phyloP scores from a whole-genome alignment of 2,888 invertebrate genomes.

The Cylindroiulus punctatus region DNA sequence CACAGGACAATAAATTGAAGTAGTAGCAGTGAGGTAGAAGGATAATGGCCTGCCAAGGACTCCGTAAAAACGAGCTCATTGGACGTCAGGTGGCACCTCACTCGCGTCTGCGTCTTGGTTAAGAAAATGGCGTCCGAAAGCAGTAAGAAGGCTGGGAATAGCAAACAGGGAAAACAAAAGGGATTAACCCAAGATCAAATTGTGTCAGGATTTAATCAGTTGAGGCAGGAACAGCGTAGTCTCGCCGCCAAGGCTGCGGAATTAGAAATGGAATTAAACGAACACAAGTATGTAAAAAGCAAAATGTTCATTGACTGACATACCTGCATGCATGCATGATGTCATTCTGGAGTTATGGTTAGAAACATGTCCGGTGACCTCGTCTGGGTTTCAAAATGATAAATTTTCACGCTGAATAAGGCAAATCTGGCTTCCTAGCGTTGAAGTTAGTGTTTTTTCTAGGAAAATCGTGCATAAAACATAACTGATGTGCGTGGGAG shows the following conservation, averaged over 20 bases:
- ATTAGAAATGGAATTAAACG: constrained; percentile 92
- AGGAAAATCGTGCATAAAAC: neutral
- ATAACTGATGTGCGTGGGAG: neutral
- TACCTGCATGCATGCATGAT: neutral
- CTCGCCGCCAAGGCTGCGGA: constrained; percentile 89
- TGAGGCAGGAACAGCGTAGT: constrained; percentile 87
- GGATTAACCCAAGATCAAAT: constrained; percentile 77
- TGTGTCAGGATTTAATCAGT: constrained; percentile 84
- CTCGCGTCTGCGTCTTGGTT: neutral
- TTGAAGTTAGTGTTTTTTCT: neutral
- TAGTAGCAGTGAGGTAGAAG: neutral
- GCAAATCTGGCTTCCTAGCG: neutral
- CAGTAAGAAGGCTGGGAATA: constrained; percentile 59
- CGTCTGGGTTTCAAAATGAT: neutral
- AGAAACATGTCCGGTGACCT: neutral
- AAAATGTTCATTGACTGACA: neutral
- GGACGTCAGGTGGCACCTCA: neutral
- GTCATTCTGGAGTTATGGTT: neutral
- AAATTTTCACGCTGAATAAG: neutral
- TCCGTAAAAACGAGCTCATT: neutral
- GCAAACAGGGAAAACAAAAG: constrained; percentile 67
- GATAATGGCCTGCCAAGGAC: neutral
- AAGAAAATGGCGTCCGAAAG: constrained; percentile 61
- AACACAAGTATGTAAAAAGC: constrained; percentile 83
- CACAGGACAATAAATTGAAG: neutral